Conservation (phyloP, 2,888 invertebrate species). For the Seira sanloemensis region DNA sequence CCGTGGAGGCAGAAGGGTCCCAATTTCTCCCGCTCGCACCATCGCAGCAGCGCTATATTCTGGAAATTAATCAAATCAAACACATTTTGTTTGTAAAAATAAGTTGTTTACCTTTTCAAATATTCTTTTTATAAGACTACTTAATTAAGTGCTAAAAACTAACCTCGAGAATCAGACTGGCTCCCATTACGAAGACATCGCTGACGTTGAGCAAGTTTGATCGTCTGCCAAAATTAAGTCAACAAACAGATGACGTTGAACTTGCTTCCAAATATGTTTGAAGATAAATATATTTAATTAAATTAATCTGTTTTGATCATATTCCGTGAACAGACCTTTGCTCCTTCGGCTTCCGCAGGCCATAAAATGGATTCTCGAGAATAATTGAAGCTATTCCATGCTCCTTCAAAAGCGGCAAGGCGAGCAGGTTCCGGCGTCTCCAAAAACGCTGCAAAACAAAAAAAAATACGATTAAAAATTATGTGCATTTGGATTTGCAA, state of each 20-base stretch:
- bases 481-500: too few species aligned
- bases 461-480: too few species aligned
- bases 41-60: slow-evolving; percentile 93
- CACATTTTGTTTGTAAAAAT: too few species aligned
- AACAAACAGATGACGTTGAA: too few species aligned
- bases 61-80: too few species aligned
- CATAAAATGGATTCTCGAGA: slow-evolving; percentile 98
- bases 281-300: slow-evolving; percentile 63
- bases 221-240: slow-evolving; percentile 79
- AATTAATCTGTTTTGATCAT: background rate
- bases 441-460: slow-evolving; percentile 93
- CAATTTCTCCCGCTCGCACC: slow-evolving; percentile 93
- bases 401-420: slow-evolving; percentile 92
- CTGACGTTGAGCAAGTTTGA: slow-evolving; percentile 96
- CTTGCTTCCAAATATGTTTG: too few species aligned
- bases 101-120: too few species aligned
- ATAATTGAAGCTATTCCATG: slow-evolving; percentile 94
- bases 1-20: slow-evolving; percentile 97
- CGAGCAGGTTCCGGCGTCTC: slow-evolving; percentile 92
- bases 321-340: slow-evolving; percentile 82
- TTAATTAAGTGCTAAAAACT: too few species aligned
- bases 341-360: slow-evolving; percentile 89
- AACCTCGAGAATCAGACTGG: slow-evolving; percentile 94
- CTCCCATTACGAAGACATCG: slow-evolving; percentile 91
- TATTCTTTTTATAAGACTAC: too few species aligned